Percentiles rank a stretch among this genome's conserved stretches.
Evolutionary conservation across 2,888 invertebrate species (phyloP).

Genomic region (Celastrina argiolus): DNA sequence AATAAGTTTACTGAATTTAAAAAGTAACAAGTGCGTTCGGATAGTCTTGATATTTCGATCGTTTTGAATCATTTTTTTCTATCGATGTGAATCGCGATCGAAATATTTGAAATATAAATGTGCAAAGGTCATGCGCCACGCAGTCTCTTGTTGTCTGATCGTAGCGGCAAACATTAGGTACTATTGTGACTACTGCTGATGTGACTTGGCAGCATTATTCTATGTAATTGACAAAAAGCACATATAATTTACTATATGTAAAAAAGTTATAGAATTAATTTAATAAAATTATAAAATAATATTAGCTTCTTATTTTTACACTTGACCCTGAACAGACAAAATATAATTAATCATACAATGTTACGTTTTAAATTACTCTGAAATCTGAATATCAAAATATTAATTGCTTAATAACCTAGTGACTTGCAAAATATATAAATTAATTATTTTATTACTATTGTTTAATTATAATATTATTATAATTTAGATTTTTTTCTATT

Average conservation of each 20-base stretch:
- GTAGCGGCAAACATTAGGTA: slow-evolving; percentile 72
- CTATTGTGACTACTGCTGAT: slow-evolving; percentile 62
- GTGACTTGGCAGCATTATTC: slow-evolving; percentile 68
- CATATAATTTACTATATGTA: slow-evolving; percentile 75
- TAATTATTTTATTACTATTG: too few species aligned
- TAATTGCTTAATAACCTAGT: too few species aligned
- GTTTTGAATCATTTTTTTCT: neutral
- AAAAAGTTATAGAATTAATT: slow-evolving; percentile 78
- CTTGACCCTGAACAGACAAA: neutral
- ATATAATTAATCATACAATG: too few species aligned
- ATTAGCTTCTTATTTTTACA: slow-evolving; percentile 44
- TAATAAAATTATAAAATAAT: slow-evolving; percentile 77
- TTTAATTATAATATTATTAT: too few species aligned
- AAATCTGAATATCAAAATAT: too few species aligned
- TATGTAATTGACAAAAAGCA: slow-evolving; percentile 71
- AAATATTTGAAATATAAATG: neutral
- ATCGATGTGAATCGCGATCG: neutral
- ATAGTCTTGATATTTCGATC: neutral
- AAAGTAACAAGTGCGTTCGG: slow-evolving; percentile 21
- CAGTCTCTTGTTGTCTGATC: slow-evolving; percentile 50
- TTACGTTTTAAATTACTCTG: too few species aligned
- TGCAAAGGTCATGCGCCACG: slow-evolving; percentile 23
- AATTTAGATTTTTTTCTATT: too few species aligned
- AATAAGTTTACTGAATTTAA: slow-evolving; percentile 24
- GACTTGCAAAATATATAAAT: too few species aligned